phyloP scores from a whole-genome alignment of 64 coral and sea anemone species.

The Montipora sp. region DNA sequence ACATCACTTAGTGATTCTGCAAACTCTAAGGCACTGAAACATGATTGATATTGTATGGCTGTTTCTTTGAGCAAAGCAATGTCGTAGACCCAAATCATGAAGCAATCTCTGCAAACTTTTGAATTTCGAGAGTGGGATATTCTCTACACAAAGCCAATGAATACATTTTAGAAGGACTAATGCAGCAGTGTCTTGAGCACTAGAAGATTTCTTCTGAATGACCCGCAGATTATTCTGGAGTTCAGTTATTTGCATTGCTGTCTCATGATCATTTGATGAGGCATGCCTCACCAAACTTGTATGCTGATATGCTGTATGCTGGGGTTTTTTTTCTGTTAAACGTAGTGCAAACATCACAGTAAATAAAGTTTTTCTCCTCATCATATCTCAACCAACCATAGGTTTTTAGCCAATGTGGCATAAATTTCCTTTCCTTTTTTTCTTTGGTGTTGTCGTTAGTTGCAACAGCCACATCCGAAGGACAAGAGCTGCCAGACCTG shows the following conservation, averaged over 20 bases:
- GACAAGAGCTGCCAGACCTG: background rate
- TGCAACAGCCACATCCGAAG: background rate
- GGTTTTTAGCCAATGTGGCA: background rate
- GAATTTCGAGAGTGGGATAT: slow-evolving; percentile 48
- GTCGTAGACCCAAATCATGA: slow-evolving; percentile 52
- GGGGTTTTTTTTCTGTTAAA: slow-evolving; percentile 4
- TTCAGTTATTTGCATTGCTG: background rate
- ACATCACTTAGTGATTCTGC: background rate
- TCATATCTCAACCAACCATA: background rate
- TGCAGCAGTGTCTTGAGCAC: background rate
- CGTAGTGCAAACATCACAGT: background rate
- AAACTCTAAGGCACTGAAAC: background rate
- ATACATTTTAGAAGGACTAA: slow-evolving; percentile 45
- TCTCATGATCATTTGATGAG: background rate
- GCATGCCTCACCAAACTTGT: background rate
- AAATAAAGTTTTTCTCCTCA: slow-evolving; percentile 17
- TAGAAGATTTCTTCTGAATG: background rate
- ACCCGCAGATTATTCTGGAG: background rate
- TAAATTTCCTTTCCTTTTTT: background rate
- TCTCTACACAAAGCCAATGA: slow-evolving; percentile 50
- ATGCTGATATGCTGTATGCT: background rate
- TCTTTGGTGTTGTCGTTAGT: background rate
- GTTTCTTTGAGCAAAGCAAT: slow-evolving; percentile 53
- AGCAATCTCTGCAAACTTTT: slow-evolving; percentile 31
- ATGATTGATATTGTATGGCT: slow-evolving; percentile 52